Base-by-base conservation (phyloP, 2,888 invertebrate genomes). In the Melinaea menophilus region DNA sequence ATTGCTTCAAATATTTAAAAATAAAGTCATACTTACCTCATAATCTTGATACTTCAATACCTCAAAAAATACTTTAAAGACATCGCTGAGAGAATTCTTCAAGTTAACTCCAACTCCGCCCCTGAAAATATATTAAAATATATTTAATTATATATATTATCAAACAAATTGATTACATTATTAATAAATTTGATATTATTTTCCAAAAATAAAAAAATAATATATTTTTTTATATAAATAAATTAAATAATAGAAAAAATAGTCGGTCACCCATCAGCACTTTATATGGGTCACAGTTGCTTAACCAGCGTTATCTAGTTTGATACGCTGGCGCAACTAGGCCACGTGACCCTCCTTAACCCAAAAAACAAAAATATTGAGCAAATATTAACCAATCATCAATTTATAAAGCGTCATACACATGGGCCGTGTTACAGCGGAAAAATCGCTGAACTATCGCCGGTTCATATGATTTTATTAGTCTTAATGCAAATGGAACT, bases 361-460 rank as follows among this genome's bases (percentile, higher is more conserved):
- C 51, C 51, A 51, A 22, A 51, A 51, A 51, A 51, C 31, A 51
- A 51, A 51, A 51, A 51, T 51, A 51, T 51, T 51, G 51, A 51
- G 51, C 51, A 51, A 51, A 51, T 51, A 31, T 51, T 51, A 31
- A 51, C 51, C 48, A 48, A 48, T 48, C 48, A n/a, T 48, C 48
- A 51, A 51, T 31, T 31, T 51, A 31, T 51, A 31, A 51, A 11
- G 51, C 51, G n/a, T 7, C 31, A 51, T 51, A 11, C 9, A 11
- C 2, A 7, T 51, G 22, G 31, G 11, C 51, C 31, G n/a, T 31
- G n/a, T 31, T 31, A 22, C n/a, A 2, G 51, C 51, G 51, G 31
- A 22, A 9, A 31, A n/a, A 51, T 9, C 51, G 51, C 51, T 4
- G 7, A 31, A 51, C 48, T 22, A 31, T 31, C 11, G 51, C 9